Percentiles rank a stretch among this genome's conserved stretches.
Conservation (phyloP, 2,113 vertebrate species). For the Triplophysa tibetana region DNA sequence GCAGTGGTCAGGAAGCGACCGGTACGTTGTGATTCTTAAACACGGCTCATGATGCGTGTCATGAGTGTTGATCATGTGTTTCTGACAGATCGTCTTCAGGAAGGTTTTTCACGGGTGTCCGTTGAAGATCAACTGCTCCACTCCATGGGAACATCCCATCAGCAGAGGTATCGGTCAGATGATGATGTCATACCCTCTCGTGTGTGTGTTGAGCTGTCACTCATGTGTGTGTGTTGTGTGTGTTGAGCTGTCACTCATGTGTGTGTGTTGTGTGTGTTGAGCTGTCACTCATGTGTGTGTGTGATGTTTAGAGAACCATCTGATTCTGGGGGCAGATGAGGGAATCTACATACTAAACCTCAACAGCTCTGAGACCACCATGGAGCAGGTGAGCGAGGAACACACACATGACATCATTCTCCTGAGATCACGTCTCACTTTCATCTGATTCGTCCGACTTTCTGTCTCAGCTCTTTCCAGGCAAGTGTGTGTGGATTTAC, state of each 20-base stretch:
- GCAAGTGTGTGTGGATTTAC: slow-evolving; percentile 87
- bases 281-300: no score
- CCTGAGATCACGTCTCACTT: background rate
- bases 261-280: no score
- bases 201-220: background rate
- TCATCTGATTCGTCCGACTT: background rate
- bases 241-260: background rate
- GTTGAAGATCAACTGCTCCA: slow-evolving; percentile 80
- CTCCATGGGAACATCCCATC: slow-evolving; percentile 79
- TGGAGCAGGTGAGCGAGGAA: slow-evolving; percentile 80
- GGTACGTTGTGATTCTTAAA: slow-evolving; percentile 58
- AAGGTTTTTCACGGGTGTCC: slow-evolving; percentile 89
- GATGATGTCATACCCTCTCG: no score
- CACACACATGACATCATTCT: background rate
- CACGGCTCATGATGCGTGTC: background rate
- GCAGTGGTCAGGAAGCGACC: slow-evolving; percentile 66
- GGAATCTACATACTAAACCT: slow-evolving; percentile 88
- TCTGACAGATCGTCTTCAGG: slow-evolving; percentile 76
- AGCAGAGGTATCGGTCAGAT: slow-evolving; percentile 74
- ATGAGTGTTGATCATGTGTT: no score
- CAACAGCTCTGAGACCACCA: slow-evolving; percentile 77
- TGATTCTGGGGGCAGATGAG: slow-evolving; percentile 87
- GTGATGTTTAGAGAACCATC: slow-evolving; percentile 74
- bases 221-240: background rate
- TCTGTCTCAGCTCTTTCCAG: slow-evolving; percentile 78